Evolutionary conservation across 2,888 invertebrate species (phyloP).

Genomic region (Chloromyia formosa): DNA sequence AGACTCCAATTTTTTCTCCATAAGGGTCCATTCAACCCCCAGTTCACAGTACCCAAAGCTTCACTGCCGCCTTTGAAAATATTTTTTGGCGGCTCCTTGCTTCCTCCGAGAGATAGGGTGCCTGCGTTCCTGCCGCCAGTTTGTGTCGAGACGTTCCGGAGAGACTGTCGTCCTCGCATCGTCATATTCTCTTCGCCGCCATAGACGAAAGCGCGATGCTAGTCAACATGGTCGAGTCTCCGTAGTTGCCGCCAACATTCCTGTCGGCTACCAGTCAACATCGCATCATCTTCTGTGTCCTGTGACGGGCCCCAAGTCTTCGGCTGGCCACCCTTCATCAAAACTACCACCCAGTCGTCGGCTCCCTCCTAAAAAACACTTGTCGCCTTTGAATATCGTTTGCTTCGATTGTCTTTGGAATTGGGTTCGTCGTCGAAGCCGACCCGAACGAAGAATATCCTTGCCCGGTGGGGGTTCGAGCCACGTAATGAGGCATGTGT

Average conservation of each 20-base stretch:
- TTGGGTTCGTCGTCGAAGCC: conserved; percentile 3
- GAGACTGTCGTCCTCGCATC: conserved; percentile 51
- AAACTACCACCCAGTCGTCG: neutral
- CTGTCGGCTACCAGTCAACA: conserved; percentile 41
- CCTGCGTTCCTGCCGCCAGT: conserved; percentile 53
- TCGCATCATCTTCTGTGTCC: conserved; percentile 41
- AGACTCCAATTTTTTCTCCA: neutral
- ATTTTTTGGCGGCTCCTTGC: conserved; percentile 49
- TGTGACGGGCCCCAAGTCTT: neutral
- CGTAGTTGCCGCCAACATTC: conserved; percentile 33
- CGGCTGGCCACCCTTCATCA: conserved; percentile 26
- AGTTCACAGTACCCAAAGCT: conserved; percentile 2
- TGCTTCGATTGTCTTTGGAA: conserved; percentile 5
- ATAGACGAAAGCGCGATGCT: neutral
- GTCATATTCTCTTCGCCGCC: neutral
- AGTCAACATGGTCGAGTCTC: conserved; percentile 13
- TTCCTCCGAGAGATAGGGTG: conserved; percentile 51
- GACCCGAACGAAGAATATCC: neutral
- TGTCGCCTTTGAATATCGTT: conserved; percentile 32
- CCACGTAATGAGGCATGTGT: conserved; percentile 20
- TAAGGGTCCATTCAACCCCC: neutral
- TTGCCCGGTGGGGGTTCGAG: neutral
- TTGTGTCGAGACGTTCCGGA: conserved; percentile 51
- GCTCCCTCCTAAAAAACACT: neutral
- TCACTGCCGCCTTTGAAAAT: conserved; percentile 10